phyloP scores from a whole-genome alignment of 2,888 invertebrate species.

The Dryomyza anilis region DNA sequence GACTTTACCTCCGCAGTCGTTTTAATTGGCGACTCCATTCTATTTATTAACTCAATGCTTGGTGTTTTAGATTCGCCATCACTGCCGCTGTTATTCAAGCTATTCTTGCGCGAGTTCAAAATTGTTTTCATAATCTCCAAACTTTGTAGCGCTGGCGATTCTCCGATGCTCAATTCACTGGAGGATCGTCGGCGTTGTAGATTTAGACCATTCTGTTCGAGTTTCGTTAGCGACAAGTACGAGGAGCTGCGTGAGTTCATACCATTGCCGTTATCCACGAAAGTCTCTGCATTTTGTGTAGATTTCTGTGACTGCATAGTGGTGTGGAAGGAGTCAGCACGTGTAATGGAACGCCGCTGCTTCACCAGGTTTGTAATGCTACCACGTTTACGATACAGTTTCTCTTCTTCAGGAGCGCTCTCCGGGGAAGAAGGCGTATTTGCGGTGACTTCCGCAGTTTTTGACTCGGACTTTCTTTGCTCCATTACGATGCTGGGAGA shows the following conservation, averaged over 20 bases:
- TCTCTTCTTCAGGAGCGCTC: constrained; percentile 37
- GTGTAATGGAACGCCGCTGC: constrained; percentile 40
- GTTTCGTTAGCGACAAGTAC: constrained; percentile 51
- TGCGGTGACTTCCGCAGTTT: background rate
- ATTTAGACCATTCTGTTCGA: constrained; percentile 40
- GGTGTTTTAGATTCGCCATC: constrained; percentile 29
- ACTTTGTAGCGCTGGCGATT: constrained; percentile 60
- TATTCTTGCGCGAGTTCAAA: constrained; percentile 57
- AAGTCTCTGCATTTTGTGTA: background rate
- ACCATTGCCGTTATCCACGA: constrained; percentile 11
- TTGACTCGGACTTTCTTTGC: background rate
- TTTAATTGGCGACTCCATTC: background rate
- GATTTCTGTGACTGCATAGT: constrained; percentile 34
- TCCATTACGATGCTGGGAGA: too few species aligned
- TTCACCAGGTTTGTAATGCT: constrained; percentile 33
- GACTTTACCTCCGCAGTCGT: constrained; percentile 7
- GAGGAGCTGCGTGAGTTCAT: constrained; percentile 53
- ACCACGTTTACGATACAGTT: constrained; percentile 43
- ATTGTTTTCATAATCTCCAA: constrained; percentile 59
- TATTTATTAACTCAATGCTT: background rate
- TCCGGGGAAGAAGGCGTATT: constrained; percentile 15
- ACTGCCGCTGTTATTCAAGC: constrained; percentile 46
- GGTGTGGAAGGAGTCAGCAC: constrained; percentile 58
- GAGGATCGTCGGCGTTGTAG: constrained; percentile 53
- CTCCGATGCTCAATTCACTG: constrained; percentile 60